Conservation (phyloP, 2,113 vertebrate species). For the Takifugu flavidus region DNA sequence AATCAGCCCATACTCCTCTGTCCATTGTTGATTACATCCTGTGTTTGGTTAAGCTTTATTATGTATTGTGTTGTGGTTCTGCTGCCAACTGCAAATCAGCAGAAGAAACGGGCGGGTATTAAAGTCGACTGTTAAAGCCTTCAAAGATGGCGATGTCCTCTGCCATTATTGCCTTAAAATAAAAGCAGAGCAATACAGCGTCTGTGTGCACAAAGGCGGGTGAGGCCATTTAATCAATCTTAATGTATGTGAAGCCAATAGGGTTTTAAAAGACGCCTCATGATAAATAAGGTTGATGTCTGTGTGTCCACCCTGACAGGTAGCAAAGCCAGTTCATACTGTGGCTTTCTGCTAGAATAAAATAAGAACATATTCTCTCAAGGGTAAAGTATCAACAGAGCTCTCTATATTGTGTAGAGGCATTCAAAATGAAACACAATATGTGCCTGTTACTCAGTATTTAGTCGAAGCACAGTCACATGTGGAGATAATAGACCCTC, state of each 20-base stretch:
- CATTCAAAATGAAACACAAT: too few species aligned
- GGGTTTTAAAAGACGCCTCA: slow-evolving; percentile 13
- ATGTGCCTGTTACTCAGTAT: too few species aligned
- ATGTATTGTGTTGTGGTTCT: slow-evolving; percentile 34
- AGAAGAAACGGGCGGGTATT: slow-evolving; percentile 28
- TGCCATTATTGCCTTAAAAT: slow-evolving; percentile 25
- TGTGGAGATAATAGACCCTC: too few species aligned
- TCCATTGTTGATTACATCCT: slow-evolving; percentile 48
- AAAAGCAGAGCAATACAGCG: neutral
- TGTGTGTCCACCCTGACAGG: too few species aligned
- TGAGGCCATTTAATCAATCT: neutral
- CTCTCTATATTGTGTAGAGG: too few species aligned
- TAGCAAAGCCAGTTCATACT: too few species aligned
- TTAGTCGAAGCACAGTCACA: too few species aligned
- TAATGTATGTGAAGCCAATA: neutral
- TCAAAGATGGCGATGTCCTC: slow-evolving; percentile 22
- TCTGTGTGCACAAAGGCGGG: slow-evolving; percentile 1
- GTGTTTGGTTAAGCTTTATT: slow-evolving; percentile 22
- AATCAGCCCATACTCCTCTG: slow-evolving; percentile 24
- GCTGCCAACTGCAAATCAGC: slow-evolving; percentile 39
- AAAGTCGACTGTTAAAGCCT: slow-evolving; percentile 27
- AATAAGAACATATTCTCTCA: too few species aligned
- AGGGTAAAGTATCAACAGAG: too few species aligned
- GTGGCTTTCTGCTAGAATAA: too few species aligned
- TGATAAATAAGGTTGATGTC: neutral